phyloP scores from a whole-genome alignment of 2,113 vertebrate genomes.

The Chitala chitala region DNA sequence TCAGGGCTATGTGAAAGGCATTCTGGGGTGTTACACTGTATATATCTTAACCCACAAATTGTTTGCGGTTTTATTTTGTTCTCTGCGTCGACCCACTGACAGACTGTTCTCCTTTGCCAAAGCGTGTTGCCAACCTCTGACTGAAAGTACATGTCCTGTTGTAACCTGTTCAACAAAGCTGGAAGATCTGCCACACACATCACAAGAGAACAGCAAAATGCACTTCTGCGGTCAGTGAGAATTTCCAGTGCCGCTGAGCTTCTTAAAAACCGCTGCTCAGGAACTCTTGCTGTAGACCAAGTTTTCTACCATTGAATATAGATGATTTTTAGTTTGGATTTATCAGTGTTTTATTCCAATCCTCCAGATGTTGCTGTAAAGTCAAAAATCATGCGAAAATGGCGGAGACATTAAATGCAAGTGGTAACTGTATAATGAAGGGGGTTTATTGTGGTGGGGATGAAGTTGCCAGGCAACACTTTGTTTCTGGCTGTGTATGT shows the following conservation, averaged over 20 bases:
- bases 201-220: no score
- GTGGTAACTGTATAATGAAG: slow-evolving; percentile 16
- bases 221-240: neutral
- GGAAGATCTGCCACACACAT: no score
- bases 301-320: neutral
- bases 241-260: neutral
- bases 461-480: slow-evolving; percentile 16
- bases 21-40: no score
- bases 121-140: neutral
- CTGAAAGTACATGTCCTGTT: neutral
- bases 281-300: neutral
- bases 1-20: no score
- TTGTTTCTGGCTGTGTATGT: neutral
- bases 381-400: slow-evolving; percentile 4
- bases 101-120: neutral
- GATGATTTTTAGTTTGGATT: neutral
- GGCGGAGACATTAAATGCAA: neutral
- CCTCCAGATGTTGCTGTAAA: slow-evolving; percentile 23
- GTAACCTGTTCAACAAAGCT: neutral
- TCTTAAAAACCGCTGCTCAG: neutral
- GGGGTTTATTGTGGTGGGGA: neutral
- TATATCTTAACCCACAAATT: no score
- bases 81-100: no score
- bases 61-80: no score
- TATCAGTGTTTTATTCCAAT: neutral